Percentiles rank a stretch among this genome's conserved stretches.
Evolutionary conservation across 2,888 invertebrate species (phyloP).

Genomic region (Oligia latruncula): DNA sequence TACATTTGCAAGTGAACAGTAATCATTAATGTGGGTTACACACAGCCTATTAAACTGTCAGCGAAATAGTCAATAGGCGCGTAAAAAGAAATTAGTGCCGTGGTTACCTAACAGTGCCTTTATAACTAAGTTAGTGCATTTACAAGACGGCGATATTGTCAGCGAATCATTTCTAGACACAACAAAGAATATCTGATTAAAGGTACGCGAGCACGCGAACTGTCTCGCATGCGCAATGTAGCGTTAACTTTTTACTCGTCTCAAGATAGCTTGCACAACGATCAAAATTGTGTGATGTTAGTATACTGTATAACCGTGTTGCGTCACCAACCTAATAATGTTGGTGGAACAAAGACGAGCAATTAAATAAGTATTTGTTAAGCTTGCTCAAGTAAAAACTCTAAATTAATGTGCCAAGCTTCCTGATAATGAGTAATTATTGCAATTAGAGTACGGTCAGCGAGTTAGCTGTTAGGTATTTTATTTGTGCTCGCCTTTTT

Average conservation of each 20-base stretch:
- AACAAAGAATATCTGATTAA: conserved; percentile 79
- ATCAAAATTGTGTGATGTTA: conserved; percentile 80
- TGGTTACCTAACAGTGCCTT: conserved; percentile 67
- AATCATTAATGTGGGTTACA: conserved; percentile 65
- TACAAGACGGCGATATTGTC: conserved; percentile 54
- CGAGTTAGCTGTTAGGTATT: conserved; percentile 74
- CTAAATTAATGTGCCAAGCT: conserved; percentile 86
- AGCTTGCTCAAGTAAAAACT: conserved; percentile 84
- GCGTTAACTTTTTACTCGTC: conserved; percentile 73
- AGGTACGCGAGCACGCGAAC: conserved; percentile 76
- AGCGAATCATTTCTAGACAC: conserved; percentile 66
- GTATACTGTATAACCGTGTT: conserved; percentile 76
- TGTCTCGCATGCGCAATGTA: conserved; percentile 65
- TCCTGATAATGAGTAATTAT: conserved; percentile 89
- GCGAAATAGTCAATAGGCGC: conserved; percentile 67
- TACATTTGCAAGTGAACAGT: conserved; percentile 66
- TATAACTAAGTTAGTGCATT: conserved; percentile 64
- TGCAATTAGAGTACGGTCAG: conserved; percentile 86
- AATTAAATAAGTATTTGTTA: conserved; percentile 89
- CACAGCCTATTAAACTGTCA: conserved; percentile 70
- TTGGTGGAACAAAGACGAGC: conserved; percentile 84
- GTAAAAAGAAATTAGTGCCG: conserved; percentile 67
- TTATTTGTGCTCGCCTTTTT: conserved; percentile 71
- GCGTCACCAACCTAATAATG: conserved; percentile 81
- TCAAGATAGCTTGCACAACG: conserved; percentile 78